Conservation (phyloP, 2,888 invertebrate genomes). For the Dusona sp. region DNA sequence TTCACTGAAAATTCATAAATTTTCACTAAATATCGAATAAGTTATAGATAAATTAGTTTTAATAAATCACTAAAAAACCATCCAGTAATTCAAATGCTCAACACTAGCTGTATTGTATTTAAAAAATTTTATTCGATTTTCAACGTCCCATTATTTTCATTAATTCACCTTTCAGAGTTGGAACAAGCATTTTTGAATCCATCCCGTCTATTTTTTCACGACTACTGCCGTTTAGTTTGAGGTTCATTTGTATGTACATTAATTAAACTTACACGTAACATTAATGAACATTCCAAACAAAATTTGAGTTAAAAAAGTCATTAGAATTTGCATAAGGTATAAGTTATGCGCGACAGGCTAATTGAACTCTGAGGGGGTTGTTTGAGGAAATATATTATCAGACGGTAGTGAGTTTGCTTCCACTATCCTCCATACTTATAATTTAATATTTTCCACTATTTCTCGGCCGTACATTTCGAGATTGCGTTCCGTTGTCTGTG, state of each 20-base stretch:
- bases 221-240: neutral
- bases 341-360: constrained; percentile 48
- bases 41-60: neutral
- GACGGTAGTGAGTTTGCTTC: constrained; percentile 10
- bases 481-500: constrained; percentile 41
- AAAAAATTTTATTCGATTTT: neutral
- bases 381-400: neutral
- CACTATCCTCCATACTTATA: constrained; percentile 40
- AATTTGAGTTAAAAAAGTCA: constrained; percentile 32
- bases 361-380: constrained; percentile 50
- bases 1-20: neutral
- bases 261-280: neutral
- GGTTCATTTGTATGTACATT: neutral
- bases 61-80: neutral
- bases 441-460: constrained; percentile 62
- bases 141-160: neutral
- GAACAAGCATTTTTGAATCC: neutral
- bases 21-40: neutral
- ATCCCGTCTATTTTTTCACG: neutral
- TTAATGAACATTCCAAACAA: constrained; percentile 4
- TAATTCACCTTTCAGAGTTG: neutral
- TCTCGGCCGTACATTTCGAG: constrained; percentile 23
- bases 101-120: neutral
- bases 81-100: neutral
- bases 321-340: constrained; percentile 60